Conservation (phyloP, 2,888 invertebrate species). For the Drosophila kuntzei region DNA sequence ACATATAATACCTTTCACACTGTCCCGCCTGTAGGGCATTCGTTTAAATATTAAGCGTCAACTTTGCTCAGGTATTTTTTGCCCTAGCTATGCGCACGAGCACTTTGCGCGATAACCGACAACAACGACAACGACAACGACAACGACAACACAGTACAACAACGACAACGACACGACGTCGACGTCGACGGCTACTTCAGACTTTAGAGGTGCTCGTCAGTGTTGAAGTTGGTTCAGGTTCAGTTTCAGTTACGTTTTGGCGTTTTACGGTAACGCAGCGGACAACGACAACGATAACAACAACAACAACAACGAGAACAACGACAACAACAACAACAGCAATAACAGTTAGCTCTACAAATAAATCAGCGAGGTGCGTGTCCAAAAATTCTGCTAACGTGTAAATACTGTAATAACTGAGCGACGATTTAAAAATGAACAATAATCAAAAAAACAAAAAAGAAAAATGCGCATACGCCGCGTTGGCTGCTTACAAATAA, state of each 20-base stretch:
- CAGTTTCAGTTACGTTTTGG: conserved; percentile 80
- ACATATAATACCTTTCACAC: conserved; percentile 42
- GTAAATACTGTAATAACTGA: conserved; percentile 57
- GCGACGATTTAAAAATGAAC: conserved; percentile 39
- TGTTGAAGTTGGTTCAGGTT: conserved; percentile 73
- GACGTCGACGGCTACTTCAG: conserved; percentile 41
- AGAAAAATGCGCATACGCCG: conserved; percentile 69
- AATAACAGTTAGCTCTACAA: conserved; percentile 55
- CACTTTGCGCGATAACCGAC: conserved; percentile 71
- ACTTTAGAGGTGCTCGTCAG: conserved; percentile 64
- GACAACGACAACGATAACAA: conserved; percentile 39
- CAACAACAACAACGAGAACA: conserved; percentile 8
- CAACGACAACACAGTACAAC: conserved; percentile 9
- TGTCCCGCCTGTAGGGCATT: conserved; percentile 55
- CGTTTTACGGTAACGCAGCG: conserved; percentile 80
- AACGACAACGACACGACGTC: conserved; percentile 24
- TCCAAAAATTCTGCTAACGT: conserved; percentile 61
- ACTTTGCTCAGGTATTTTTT: conserved; percentile 61
- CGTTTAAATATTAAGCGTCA: conserved; percentile 72
- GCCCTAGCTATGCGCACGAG: conserved; percentile 71
- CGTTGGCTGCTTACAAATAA: conserved; percentile 37
- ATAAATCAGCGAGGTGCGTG: conserved; percentile 54
- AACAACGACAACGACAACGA: conserved; percentile 20
- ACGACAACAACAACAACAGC: conserved; percentile 10
- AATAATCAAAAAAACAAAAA: background rate